Percentiles rank a stretch among this genome's conserved stretches.
These are phyloP conservation scores for Aproaerema taeniolella DNA, from an alignment of 2,888 invertebrate species.

Conservation along the genomic window DNA sequence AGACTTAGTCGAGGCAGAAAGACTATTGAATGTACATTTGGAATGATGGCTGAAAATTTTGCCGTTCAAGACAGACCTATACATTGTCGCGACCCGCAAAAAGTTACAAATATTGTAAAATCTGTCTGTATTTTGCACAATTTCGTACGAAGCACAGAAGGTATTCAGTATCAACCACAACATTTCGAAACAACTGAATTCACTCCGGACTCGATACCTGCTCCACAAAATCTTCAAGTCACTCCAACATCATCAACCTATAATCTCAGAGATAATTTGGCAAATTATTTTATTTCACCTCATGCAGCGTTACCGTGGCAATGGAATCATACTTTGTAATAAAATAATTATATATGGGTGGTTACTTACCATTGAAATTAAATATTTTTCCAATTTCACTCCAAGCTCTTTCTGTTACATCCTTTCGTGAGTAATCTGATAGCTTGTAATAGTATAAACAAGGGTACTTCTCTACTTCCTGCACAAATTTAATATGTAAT, in stretches of 20 bases:
- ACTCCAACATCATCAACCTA: slow-evolving; percentile 2
- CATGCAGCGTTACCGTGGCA: slow-evolving; percentile 12
- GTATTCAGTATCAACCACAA: slow-evolving; percentile 10
- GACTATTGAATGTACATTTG: slow-evolving; percentile 23
- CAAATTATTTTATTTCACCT: slow-evolving; percentile 10
- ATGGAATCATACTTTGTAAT: slow-evolving; percentile 10
- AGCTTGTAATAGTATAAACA: no score
- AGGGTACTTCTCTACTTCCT: no score
- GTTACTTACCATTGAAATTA: slow-evolving; percentile 9
- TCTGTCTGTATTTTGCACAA: slow-evolving; percentile 16
- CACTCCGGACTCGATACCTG: slow-evolving; percentile 12
- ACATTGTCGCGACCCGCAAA: slow-evolving; percentile 4
- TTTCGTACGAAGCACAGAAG: slow-evolving; percentile 10
- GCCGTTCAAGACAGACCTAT: slow-evolving; percentile 19
- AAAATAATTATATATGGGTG: slow-evolving; percentile 4
- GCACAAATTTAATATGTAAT: no score
- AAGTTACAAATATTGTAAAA: slow-evolving; percentile 13
- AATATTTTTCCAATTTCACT: slow-evolving; percentile 5
- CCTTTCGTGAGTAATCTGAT: no score
- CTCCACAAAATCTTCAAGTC: slow-evolving; percentile 16
- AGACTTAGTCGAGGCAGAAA: slow-evolving; percentile 16
- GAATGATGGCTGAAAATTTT: slow-evolving; percentile 21
- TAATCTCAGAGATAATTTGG: slow-evolving; percentile 6
- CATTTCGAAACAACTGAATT: slow-evolving; percentile 16
- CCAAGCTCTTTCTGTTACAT: no score